Conservation (phyloP, 1,140 invertebrate genomes). For the Meloidogyne exigua region DNA sequence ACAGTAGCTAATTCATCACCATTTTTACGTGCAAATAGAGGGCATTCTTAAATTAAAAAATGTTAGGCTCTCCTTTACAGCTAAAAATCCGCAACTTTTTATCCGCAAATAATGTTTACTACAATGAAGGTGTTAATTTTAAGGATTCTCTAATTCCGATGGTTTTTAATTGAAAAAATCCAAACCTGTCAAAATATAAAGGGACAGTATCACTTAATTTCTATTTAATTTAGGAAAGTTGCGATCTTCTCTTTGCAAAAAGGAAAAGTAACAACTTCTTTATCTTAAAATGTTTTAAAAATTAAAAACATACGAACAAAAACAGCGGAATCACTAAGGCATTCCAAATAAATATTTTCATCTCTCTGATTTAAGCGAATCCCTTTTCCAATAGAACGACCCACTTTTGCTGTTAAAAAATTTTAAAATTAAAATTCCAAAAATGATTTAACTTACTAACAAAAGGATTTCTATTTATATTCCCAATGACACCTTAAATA, state of each 20-base stretch:
- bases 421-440: background rate
- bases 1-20: constrained; percentile 18
- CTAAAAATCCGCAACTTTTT: too few species aligned
- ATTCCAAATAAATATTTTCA: constrained; percentile 23
- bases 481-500: constrained; percentile 18
- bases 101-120: too few species aligned
- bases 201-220: too few species aligned
- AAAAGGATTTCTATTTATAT: constrained; percentile 24
- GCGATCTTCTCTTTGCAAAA: too few species aligned
- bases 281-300: too few species aligned
- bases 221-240: too few species aligned
- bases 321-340: constrained; percentile 22
- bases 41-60: constrained; percentile 19
- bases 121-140: too few species aligned
- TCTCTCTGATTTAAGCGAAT: constrained; percentile 14
- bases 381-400: constrained; percentile 20
- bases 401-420: constrained; percentile 2
- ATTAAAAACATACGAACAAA: constrained; percentile 25
- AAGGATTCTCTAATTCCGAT: too few species aligned
- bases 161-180: too few species aligned
- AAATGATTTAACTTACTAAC: constrained; percentile 8
- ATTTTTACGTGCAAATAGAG: constrained; percentile 18
- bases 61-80: too few species aligned
- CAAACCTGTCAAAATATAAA: too few species aligned
- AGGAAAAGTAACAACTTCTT: too few species aligned